These are phyloP conservation scores for Tangara arthus DNA, from an alignment of 2,797 vertebrate species.

Conservation along the genomic window DNA sequence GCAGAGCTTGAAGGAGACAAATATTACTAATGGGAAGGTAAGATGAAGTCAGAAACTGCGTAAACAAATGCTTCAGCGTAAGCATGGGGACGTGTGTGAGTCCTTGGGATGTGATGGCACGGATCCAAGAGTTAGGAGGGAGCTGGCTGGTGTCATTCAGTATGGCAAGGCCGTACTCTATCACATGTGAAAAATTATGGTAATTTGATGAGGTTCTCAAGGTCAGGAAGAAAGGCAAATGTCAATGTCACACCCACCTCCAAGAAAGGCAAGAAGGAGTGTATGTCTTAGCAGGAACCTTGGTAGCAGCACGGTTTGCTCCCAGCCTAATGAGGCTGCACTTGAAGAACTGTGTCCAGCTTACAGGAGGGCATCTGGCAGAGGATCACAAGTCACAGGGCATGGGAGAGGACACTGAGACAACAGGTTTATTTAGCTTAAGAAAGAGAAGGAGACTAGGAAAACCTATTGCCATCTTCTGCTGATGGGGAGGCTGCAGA, in stretches of 20 bases:
- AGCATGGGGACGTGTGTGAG: neutral
- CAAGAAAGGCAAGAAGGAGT: neutral
- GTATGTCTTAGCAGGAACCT: neutral
- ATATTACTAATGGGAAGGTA: neutral
- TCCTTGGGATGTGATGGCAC: neutral
- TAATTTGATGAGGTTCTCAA: neutral
- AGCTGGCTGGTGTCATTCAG: neutral
- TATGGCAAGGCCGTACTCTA: neutral
- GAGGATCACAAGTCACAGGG: neutral
- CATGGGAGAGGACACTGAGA: neutral
- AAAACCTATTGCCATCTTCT: neutral
- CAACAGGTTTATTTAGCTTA: neutral
- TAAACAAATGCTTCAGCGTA: neutral
- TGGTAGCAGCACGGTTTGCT: neutral
- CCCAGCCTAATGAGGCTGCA: neutral
- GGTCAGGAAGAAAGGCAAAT: conserved; percentile 6
- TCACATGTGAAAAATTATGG: neutral
- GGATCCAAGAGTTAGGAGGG: neutral
- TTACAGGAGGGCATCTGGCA: neutral
- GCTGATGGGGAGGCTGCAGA: neutral
- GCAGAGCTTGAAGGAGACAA: neutral
- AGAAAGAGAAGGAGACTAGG: neutral
- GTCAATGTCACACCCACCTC: neutral
- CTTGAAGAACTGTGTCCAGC: neutral
- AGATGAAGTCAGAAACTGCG: neutral